Base-by-base conservation (phyloP, 2,888 invertebrate species). In the Agrypnus murinus region DNA sequence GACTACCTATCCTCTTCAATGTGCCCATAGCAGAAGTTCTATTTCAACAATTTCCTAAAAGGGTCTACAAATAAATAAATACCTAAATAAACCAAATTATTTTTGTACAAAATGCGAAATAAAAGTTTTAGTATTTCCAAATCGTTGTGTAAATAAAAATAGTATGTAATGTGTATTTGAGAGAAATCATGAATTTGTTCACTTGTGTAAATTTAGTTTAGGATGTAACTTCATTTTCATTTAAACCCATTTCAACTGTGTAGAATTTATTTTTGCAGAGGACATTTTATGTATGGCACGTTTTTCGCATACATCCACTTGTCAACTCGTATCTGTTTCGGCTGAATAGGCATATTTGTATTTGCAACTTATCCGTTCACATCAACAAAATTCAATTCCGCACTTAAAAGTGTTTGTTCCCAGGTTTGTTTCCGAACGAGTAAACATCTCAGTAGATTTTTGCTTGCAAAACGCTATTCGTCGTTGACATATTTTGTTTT, bases 331-430 rank as follows among this genome's bases (percentile, higher is more conserved):
- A 36, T 55, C 34, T 38, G 55, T 55, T 55, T 55, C 15, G 36
- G 55, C 17, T 55, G 36, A 55, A 55, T 55, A 53, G 53, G 14
- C 25, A 46, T 45, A 60, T 62, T 62, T 62, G 62, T 48, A 48
- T 62, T 46, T 60, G 32, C 12, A 60, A 62, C 48, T 62, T 62
- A 46, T 34, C 46, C 34, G 34, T 48, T 31, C 34, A 62, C 19
- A 46, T 62, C 46, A 48, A 64, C 25, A 50, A 63, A 64, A 53
- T 64, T 64, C 64, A 55, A 64, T 53, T 64, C 48, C 40, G 19
- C 34, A 50, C 31, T 43, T 50, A 40, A 55, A 55, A 55, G 43
- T 55, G 64, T 40, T 53, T 64, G 64, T 64, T 53, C 38, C 40
- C 64, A 64, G 53, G 64, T 64, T 40, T 53, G 50, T 53, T 64